Percentiles rank a stretch among this genome's conserved stretches.
Evolutionary conservation across 2,888 invertebrate genomes (phyloP).

Genomic region (Dryadula phaetusa): DNA sequence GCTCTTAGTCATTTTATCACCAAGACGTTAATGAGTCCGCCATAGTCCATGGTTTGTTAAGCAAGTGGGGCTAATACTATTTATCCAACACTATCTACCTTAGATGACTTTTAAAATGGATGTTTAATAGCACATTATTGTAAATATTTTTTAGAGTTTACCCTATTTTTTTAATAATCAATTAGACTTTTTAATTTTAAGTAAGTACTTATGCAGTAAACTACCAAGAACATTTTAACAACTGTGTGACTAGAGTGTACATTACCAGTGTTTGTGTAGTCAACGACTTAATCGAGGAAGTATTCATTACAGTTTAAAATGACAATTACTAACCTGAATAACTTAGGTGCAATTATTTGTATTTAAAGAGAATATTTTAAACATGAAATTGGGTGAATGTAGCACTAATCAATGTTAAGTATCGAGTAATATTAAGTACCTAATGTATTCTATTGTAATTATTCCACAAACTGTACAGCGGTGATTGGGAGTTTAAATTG

Average conservation of each 20-base stretch:
- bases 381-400: not conserved
- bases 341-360: constrained; percentile 8
- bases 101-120: constrained; percentile 33
- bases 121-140: constrained; percentile 16
- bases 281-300: constrained; percentile 28
- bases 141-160: not conserved
- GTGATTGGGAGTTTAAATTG: not conserved
- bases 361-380: not conserved
- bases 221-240: constrained; percentile 22
- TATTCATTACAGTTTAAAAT: constrained; percentile 18
- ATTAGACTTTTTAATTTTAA: constrained; percentile 30
- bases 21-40: constrained; percentile 62
- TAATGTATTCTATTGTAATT: not conserved
- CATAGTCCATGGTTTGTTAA: constrained; percentile 69
- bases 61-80: constrained; percentile 66
- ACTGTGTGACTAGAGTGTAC: constrained; percentile 9
- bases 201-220: constrained; percentile 16
- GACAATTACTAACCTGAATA: constrained; percentile 8
- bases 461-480: not conserved
- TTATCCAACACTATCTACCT: constrained; percentile 68
- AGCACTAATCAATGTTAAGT: not conserved
- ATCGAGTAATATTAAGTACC: too few species aligned
- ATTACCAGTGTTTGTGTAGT: constrained; percentile 3
- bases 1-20: constrained; percentile 32
- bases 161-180: constrained; percentile 6